Conservation (phyloP, 2,888 invertebrate species). For the Mythimna loreyi region DNA sequence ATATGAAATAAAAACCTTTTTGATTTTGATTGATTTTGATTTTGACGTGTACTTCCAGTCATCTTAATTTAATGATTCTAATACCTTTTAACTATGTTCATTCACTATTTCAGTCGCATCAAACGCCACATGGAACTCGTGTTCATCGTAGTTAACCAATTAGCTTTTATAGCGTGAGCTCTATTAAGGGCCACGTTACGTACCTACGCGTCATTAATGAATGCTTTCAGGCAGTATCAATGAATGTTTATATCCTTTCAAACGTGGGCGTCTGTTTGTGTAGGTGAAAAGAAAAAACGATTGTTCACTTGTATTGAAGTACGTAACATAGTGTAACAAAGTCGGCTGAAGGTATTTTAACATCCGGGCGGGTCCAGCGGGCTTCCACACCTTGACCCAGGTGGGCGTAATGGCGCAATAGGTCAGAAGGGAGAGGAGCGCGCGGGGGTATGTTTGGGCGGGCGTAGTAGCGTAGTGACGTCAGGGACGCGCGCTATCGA, state of each 20-base stretch:
- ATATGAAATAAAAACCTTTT: too few relatives aligned
- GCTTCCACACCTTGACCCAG: conserved; percentile 89
- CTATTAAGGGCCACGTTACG: conserved; percentile 15
- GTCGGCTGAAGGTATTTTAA: conserved; percentile 54
- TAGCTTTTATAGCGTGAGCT: conserved; percentile 5
- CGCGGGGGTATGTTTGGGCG: conserved; percentile 86
- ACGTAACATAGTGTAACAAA: conserved; percentile 51
- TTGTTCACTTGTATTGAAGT: conserved; percentile 45
- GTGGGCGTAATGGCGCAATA: conserved; percentile 87
- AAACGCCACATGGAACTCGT: conserved; percentile 12
- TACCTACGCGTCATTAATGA: conserved; percentile 48
- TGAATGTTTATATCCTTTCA: conserved; percentile 52
- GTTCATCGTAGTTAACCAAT: conserved; percentile 17
- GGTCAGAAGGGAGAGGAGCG: conserved; percentile 82
- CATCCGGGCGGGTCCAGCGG: conserved; percentile 76
- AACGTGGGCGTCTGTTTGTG: conserved; percentile 34
- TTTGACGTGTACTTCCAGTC: too few relatives aligned
- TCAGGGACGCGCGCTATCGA: conserved; percentile 87
- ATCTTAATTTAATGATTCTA: background rate
- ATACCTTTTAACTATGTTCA: background rate
- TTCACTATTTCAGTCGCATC: background rate
- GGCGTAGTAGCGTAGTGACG: conserved; percentile 90
- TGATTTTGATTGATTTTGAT: too few relatives aligned
- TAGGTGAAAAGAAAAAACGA: conserved; percentile 38
- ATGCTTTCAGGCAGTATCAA: conserved; percentile 49